phyloP scores from a whole-genome alignment of 2,113 vertebrate genomes.

The Chrysochloris asiatica region DNA sequence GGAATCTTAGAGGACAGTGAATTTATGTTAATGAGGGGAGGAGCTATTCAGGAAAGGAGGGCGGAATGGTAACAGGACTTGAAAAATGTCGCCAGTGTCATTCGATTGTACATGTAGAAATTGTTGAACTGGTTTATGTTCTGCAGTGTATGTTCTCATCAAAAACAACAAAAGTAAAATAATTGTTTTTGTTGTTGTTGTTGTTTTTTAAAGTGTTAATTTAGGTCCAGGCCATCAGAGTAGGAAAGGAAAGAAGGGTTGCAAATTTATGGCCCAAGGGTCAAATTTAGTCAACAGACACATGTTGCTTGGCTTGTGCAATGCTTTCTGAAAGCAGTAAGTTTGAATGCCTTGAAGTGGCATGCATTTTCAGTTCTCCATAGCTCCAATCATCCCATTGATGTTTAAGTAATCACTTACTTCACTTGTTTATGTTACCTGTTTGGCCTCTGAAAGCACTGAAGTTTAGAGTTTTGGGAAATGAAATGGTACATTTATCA shows the following conservation, averaged over 20 bases:
- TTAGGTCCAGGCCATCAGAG: background rate
- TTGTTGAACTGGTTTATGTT: background rate
- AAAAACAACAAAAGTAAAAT: background rate
- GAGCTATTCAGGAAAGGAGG: background rate
- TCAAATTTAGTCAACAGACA: background rate
- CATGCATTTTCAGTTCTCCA: background rate
- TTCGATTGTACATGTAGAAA: background rate
- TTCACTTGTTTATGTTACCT: background rate
- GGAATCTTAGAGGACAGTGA: background rate
- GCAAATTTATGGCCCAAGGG: background rate
- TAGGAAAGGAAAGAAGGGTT: background rate
- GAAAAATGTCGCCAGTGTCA: background rate
- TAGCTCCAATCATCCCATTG: background rate
- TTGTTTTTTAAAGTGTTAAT: background rate
- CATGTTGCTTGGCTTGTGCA: conserved; percentile 2
- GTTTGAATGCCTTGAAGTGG: background rate
- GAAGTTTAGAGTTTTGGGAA: background rate
- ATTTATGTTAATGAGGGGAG: background rate
- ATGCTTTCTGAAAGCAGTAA: background rate
- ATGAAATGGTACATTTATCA: background rate
- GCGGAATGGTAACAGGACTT: background rate
- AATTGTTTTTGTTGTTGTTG: background rate
- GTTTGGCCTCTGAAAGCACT: background rate
- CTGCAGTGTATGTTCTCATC: background rate
- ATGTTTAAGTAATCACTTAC: background rate